These are phyloP conservation scores for Alfaro cultratus DNA, from an alignment of 2,797 vertebrate species.

Conservation along the genomic window DNA sequence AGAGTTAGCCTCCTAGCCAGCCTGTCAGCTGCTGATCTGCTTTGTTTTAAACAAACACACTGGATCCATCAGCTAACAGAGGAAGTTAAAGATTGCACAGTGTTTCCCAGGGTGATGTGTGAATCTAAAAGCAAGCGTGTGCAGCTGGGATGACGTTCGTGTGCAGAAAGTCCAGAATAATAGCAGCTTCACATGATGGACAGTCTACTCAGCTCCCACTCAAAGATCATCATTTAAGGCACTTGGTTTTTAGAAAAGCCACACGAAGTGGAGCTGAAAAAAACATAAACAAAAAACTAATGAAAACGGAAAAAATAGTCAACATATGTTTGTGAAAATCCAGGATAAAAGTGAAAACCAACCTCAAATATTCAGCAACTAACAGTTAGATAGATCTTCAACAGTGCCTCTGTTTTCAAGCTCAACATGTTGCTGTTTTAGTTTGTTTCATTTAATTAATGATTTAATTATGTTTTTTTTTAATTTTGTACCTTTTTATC, in stretches of 20 bases:
- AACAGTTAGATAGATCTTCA: not conserved
- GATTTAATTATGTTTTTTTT: no score
- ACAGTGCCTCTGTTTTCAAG: not conserved
- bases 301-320: not conserved
- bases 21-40: conserved; percentile 31
- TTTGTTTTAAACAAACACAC: conserved; percentile 15
- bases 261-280: not conserved
- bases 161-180: not conserved
- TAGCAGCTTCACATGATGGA: not conserved
- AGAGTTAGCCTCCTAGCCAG: conserved; percentile 22
- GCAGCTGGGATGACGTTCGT: not conserved
- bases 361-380: not conserved
- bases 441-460: not conserved
- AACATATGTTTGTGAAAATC: not conserved
- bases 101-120: conserved; percentile 8
- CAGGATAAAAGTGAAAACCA: not conserved
- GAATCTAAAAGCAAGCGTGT: conserved; percentile 25
- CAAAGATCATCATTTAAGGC: conserved; percentile 23
- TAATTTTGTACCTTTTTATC: not conserved
- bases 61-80: conserved; percentile 7
- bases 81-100: conserved; percentile 6
- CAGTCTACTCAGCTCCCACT: conserved; percentile 6
- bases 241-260: conserved; percentile 19
- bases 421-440: not conserved
- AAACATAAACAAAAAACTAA: not conserved